Base-by-base conservation (phyloP, 2,797 vertebrate species). In the Melanotaenia trifasciata region DNA sequence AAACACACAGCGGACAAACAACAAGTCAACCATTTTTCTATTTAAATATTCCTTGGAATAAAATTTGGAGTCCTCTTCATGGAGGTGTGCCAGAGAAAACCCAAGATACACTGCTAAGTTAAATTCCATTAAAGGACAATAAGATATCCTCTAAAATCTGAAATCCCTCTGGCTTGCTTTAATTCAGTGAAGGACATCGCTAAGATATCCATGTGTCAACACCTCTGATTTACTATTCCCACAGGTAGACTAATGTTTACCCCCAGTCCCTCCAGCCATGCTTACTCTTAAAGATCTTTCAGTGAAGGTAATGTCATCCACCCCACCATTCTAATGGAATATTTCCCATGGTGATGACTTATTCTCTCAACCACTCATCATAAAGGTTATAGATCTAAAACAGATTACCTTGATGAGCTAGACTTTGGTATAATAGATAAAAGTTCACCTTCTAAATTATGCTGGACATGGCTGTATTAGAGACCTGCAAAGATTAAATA, bases 201-300 rank as follows among this genome's bases (percentile, higher is more conserved):
- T 50, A 64, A 79, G 53, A 84, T 64, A 81, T 72, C 72, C 61
- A 64, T 59, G 51, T 84, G 78, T 82, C 84, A 90, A 83, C 85
- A 85, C 81, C 73, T 82, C 66, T 79, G 81, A 83, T 81, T 77
- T 86, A 72, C 81, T 73, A 78, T 74, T 81, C 87, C 69, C 63
- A n/a, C 8, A 59, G 66, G 82, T 50, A 69, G 69, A 76, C 57
- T 68, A 40, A 68, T 87, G 78, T 85, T 88, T 88, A 86, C 76
- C 72, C 78, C 38, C 33, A 33, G 65, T 84, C 80, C 72, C 64
- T 53, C 20, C 67, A 63, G 80, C 51, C 71, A 74, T 59, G 62
- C 72, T 78, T 67, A 71, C 66, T 81, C 66, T 73, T 57, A 76
- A 74, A 84, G 62, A 79, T 67, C 35, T 32, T 63, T 26, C 59